A percentile compares a stretch with the other conserved stretches of the same genome.
These are phyloP conservation scores for Polyodon spathula DNA, from an alignment of 2,113 vertebrate species.

Conservation along the genomic window DNA sequence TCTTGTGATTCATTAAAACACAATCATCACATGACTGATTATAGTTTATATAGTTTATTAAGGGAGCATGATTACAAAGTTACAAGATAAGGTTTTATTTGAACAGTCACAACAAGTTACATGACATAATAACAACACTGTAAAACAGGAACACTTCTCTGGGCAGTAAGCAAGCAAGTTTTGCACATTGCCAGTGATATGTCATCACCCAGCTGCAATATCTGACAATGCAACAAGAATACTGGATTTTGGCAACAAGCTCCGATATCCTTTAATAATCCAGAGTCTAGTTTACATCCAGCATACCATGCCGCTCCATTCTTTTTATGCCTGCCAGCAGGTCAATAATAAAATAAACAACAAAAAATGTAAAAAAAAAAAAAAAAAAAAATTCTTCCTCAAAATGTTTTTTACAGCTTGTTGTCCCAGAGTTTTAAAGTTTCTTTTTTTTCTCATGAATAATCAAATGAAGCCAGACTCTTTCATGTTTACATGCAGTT, in stretches of 20 bases:
- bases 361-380: too few relatives aligned
- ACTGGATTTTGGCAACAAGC: constrained; percentile 43
- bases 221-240: constrained; percentile 34
- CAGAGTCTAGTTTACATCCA: constrained; percentile 32
- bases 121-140: too few relatives aligned
- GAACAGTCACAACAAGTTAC: too few relatives aligned
- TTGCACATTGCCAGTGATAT: constrained; percentile 40
- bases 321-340: constrained; percentile 37
- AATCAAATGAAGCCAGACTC: not conserved
- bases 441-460: not conserved
- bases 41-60: too few relatives aligned
- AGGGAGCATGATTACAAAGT: too few relatives aligned
- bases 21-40: too few relatives aligned
- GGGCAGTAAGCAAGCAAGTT: constrained; percentile 24
- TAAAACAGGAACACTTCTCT: too few relatives aligned
- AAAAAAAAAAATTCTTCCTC: too few relatives aligned
- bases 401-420: too few relatives aligned
- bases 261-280: constrained; percentile 30
- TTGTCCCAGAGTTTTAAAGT: constrained; percentile 16
- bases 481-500: not conserved
- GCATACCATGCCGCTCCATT: constrained; percentile 40
- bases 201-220: constrained; percentile 44
- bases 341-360: constrained; percentile 27
- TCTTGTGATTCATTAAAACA: too few relatives aligned
- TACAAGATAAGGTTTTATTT: too few relatives aligned